Evolutionary conservation across 1,140 invertebrate species (phyloP).

Genomic region (Drosophila nigromelanica): DNA sequence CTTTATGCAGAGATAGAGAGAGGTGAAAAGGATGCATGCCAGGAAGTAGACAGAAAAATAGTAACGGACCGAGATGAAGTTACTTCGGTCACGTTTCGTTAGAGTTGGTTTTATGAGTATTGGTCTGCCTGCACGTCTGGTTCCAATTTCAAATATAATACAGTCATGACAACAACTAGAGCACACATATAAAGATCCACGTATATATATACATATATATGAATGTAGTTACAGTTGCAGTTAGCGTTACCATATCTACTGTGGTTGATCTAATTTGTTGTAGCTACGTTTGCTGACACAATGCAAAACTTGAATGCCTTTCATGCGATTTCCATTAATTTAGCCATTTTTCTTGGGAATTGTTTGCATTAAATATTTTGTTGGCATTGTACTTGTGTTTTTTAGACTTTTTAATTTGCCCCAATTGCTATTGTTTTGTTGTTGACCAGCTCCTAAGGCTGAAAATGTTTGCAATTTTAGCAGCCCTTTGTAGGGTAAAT

Average conservation of each 20-base stretch:
- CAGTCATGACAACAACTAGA: conserved; percentile 20
- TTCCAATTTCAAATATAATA: conserved; percentile 34
- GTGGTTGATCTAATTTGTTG: conserved; percentile 36
- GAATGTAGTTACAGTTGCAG: conserved; percentile 2
- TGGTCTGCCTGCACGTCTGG: conserved; percentile 43
- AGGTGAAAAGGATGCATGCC: background rate
- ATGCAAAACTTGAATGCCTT: conserved; percentile 31
- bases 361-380: background rate
- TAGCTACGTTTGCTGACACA: conserved; percentile 10
- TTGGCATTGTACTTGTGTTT: background rate
- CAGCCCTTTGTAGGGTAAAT: background rate
- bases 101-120: conserved; percentile 18
- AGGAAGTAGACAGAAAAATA: background rate
- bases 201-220: background rate
- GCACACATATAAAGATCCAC: conserved; percentile 3
- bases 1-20: background rate
- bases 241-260: conserved; percentile 1
- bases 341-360: conserved; percentile 33
- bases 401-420: background rate
- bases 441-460: background rate
- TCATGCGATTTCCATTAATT: conserved; percentile 54
- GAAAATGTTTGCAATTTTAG: background rate
- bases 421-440: background rate
- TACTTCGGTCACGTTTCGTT: conserved; percentile 25
- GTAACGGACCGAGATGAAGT: background rate